phyloP scores from a whole-genome alignment of 2,888 invertebrate genomes.

The Marasmarcha lunaedactyla region DNA sequence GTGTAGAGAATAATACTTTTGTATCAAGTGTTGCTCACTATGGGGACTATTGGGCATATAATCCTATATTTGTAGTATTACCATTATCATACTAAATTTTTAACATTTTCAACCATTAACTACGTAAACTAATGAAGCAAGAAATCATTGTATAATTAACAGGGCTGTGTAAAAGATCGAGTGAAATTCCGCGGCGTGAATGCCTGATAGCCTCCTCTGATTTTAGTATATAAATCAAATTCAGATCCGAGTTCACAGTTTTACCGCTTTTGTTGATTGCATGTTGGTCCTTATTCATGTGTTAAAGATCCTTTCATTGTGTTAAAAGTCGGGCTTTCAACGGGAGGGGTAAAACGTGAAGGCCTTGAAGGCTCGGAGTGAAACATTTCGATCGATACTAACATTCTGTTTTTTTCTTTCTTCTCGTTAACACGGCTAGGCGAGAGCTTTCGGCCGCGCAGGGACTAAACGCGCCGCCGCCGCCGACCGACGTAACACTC shows the following conservation, averaged over 20 bases:
- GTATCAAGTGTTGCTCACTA: conserved; percentile 46
- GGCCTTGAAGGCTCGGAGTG: conserved; percentile 59
- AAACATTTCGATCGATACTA: conserved; percentile 72
- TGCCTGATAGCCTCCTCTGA: conserved; percentile 66
- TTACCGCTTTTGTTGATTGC: conserved; percentile 51
- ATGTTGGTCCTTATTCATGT: conserved; percentile 37
- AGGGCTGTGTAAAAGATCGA: conserved; percentile 38
- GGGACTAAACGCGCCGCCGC: conserved; percentile 58
- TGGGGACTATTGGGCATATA: conserved; percentile 73
- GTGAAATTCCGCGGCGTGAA: conserved; percentile 60
- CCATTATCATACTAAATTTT: conserved; percentile 70
- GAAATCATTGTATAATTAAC: conserved; percentile 60
- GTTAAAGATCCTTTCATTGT: conserved; percentile 5
- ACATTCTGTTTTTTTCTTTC: conserved; percentile 77
- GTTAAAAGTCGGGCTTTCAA: neutral
- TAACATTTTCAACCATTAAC: conserved; percentile 70
- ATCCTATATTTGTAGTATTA: conserved; percentile 65
- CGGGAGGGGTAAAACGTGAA: conserved; percentile 1
- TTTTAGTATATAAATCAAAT: conserved; percentile 44
- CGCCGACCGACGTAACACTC: conserved; percentile 55
- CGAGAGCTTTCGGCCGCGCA: conserved; percentile 79
- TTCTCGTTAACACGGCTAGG: conserved; percentile 82
- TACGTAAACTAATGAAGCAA: conserved; percentile 61
- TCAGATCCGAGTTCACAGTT: conserved; percentile 53
- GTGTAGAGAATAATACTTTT: conserved; percentile 16